Conservation (phyloP, 2,113 vertebrate genomes). For the Oophaga pumilio region DNA sequence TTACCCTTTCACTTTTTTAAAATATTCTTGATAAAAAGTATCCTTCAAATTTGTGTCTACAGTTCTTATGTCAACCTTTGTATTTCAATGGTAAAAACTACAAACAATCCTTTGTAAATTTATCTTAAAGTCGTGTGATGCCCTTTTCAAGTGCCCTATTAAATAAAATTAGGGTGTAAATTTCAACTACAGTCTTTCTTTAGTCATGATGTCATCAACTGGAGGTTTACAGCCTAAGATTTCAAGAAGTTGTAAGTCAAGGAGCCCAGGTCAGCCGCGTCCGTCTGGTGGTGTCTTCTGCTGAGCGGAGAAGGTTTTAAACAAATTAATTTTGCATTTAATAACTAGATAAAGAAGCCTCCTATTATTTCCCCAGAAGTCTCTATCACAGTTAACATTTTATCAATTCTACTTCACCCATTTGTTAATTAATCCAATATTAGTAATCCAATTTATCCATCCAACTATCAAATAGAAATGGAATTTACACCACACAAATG, state of each 20-base stretch:
- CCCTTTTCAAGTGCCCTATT: no score
- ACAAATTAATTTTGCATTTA: conserved; percentile 98
- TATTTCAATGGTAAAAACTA: no score
- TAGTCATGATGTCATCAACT: conserved; percentile 46
- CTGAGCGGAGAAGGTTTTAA: conserved; percentile 77
- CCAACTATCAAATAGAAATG: conserved; percentile 91
- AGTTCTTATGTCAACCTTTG: no score
- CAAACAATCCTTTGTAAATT: no score
- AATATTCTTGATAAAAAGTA: no score
- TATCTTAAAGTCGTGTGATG: no score
- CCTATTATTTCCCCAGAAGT: conserved; percentile 84
- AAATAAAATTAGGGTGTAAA: no score
- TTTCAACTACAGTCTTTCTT: conserved; percentile 55
- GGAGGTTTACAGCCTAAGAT: neutral
- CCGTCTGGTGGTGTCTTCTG: neutral
- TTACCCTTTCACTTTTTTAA: no score
- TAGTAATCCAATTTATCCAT: conserved; percentile 99
- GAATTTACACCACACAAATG: conserved; percentile 71
- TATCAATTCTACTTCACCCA: conserved; percentile 93
- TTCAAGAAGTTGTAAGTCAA: neutral
- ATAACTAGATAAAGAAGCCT: conserved; percentile 95
- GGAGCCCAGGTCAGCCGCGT: neutral
- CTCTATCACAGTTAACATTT: conserved; percentile 88
- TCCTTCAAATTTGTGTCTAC: no score
- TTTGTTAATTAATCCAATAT: conserved; percentile 98